Conservation (phyloP, 1,140 invertebrate genomes). For the Drosophila auraria region DNA sequence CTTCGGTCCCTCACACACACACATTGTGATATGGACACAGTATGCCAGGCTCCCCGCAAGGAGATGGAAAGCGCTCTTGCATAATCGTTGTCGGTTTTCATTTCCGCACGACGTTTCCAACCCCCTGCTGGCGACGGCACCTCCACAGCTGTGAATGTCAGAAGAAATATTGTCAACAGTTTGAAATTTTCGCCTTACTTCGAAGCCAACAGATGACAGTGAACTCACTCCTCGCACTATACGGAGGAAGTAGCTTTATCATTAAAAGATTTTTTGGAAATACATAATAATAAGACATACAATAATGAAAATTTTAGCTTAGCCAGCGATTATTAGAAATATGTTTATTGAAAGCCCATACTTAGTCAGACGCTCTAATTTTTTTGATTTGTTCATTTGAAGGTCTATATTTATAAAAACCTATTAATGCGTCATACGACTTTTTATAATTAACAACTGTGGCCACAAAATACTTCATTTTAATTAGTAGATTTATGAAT, state of each 20-base stretch:
- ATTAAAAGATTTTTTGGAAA: not conserved
- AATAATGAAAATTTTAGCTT: not conserved
- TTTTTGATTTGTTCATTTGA: not conserved
- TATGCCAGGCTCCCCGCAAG: conserved; percentile 8
- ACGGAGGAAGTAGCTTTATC: not conserved
- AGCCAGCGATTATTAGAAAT: not conserved
- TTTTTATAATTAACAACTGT: not conserved
- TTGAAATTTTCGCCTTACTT: conserved; percentile 49
- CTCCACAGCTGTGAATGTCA: conserved; percentile 24
- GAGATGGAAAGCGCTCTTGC: conserved; percentile 47
- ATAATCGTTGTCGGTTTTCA: conserved; percentile 77
- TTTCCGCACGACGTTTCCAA: conserved; percentile 42
- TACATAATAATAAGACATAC: too few species aligned
- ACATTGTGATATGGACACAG: not conserved
- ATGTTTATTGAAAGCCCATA: conserved; percentile 1
- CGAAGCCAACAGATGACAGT: conserved; percentile 10
- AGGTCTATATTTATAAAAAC: conserved; percentile 1
- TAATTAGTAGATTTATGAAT: not conserved
- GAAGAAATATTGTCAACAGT: conserved; percentile 49
- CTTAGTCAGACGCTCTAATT: conserved; percentile 12
- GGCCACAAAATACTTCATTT: not conserved
- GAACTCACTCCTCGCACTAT: not conserved
- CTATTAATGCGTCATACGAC: conserved; percentile 2
- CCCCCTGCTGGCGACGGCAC: not conserved
- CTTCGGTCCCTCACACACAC: not conserved